Base-by-base conservation (phyloP, 2,113 vertebrate species). In the Oceanodroma tethys region DNA sequence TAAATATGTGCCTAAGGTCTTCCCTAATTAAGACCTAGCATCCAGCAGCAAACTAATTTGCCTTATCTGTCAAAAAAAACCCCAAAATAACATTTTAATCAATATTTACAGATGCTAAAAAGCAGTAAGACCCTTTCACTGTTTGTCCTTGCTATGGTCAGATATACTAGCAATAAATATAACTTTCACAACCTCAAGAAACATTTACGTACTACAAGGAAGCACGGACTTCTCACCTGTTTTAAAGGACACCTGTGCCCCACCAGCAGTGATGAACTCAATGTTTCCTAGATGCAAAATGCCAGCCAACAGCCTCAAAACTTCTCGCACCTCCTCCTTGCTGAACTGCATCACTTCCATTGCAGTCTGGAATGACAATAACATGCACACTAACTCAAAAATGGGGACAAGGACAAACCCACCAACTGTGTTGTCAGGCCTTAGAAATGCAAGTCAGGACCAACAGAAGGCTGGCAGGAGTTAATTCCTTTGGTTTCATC, bases 321-420 rank as follows among this genome's bases (percentile, higher is more conserved):
- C 97, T 92, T 99, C 99, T 50, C 58, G 96, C 32, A 99, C 99
- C 86, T 99, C 99, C 81, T 99, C 99, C 87, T 98, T 98, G 26
- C 98, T 98, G 97, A 99, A 99, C 92, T 99, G 98, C 99, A 99
- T 99, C 16, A 99, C 99, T 53, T 98, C 98, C 99, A 99, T 99
- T 14, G 99, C 99, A 63, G 95, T 98, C 99, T 99, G 95, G 48
- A 97, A 97, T 5, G 79, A 96, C 38, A 90, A 3, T 11, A 90
- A 89, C 11, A 38, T 3, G 15, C 15, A 80, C 43, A 68, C 2
- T 19, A 23, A 70, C 23, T 74, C 42, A 85, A 47, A 81, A 80
- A 81, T 3, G 45, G 27, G 48, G 32, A 72, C 27, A 50, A 45
- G 36, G 38, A 62, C 34, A 88, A 86, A 84, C n/a, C 32, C 50